Percentiles rank a stretch among this genome's conserved stretches.
Conservation (phyloP, 1,140 invertebrate genomes). For the Drosophila bipectinata region DNA sequence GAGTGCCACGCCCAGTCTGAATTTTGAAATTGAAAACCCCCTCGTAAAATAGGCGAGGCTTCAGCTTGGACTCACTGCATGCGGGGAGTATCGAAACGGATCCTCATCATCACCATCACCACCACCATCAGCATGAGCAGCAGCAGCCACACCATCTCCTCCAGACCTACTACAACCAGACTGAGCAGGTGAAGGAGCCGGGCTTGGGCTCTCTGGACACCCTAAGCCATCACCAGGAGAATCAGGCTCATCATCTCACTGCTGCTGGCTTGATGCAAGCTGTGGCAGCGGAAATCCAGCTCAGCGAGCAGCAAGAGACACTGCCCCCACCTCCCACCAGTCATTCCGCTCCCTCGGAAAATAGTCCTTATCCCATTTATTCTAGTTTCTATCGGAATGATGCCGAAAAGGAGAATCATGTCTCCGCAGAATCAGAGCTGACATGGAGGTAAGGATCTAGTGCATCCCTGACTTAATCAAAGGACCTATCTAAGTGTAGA, state of each 20-base stretch:
- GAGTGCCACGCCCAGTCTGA: conserved; percentile 19
- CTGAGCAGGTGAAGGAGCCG: conserved; percentile 17
- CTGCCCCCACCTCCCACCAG: conserved; percentile 10
- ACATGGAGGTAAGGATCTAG: conserved; percentile 60
- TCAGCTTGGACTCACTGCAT: conserved; percentile 31
- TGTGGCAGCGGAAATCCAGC: conserved; percentile 48
- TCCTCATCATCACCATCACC: conserved; percentile 24
- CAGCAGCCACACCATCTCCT: conserved; percentile 21
- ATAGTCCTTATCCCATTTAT: conserved; percentile 52
- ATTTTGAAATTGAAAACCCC: conserved; percentile 1
- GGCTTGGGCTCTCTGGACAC: conserved; percentile 3
- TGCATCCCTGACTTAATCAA: not conserved
- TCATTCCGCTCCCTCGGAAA: conserved; percentile 9
- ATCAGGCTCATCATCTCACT: conserved; percentile 38
- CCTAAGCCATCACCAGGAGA: conserved; percentile 21
- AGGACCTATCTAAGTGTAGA: not conserved
- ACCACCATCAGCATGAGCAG: conserved; percentile 3
- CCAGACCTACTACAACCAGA: conserved; percentile 11
- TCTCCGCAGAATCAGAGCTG: conserved; percentile 20
- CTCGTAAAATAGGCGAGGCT: conserved; percentile 23
- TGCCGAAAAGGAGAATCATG: conserved; percentile 29
- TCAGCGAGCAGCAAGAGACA: conserved; percentile 43
- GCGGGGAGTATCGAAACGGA: conserved; percentile 7
- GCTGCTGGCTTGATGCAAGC: conserved; percentile 55
- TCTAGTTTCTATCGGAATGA: conserved; percentile 49